phyloP scores from a whole-genome alignment of 2,797 vertebrate genomes.

The Eulemur mongoz region DNA sequence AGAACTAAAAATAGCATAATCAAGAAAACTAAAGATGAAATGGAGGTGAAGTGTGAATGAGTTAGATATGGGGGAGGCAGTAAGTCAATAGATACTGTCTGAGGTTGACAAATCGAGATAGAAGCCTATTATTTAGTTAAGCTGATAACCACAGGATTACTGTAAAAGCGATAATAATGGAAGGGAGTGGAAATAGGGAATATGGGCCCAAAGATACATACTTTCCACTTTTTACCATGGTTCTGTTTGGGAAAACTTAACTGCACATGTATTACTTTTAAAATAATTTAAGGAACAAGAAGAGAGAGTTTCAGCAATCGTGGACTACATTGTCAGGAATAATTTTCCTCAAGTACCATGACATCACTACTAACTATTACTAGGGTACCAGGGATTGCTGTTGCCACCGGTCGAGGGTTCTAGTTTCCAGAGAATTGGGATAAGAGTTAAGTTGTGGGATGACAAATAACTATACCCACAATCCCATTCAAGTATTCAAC shows the following conservation, averaged over 20 bases:
- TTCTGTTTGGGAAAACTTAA: constrained; percentile 25
- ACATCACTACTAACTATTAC: not conserved
- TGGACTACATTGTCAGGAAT: not conserved
- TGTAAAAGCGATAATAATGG: not conserved
- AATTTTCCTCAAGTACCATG: not conserved
- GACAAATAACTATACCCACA: not conserved
- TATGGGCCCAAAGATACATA: not conserved
- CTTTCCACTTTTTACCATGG: not conserved
- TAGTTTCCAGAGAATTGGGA: not conserved
- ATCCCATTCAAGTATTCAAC: not conserved
- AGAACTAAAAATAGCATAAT: constrained; percentile 52
- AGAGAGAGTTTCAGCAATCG: not conserved
- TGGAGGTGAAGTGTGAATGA: constrained; percentile 52
- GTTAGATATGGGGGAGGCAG: not conserved
- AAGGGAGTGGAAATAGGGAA: not conserved
- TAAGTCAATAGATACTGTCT: not conserved
- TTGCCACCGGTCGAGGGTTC: not conserved
- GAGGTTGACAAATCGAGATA: not conserved
- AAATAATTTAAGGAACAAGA: not conserved
- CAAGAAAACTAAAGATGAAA: constrained; percentile 7
- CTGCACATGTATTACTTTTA: not conserved
- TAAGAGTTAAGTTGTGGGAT: not conserved
- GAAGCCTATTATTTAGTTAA: not conserved
- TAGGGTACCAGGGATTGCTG: not conserved
- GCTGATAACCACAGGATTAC: not conserved